Base-by-base conservation (phyloP, 64 coral and sea anemone genomes). In the Cladopsammia gracilis region DNA sequence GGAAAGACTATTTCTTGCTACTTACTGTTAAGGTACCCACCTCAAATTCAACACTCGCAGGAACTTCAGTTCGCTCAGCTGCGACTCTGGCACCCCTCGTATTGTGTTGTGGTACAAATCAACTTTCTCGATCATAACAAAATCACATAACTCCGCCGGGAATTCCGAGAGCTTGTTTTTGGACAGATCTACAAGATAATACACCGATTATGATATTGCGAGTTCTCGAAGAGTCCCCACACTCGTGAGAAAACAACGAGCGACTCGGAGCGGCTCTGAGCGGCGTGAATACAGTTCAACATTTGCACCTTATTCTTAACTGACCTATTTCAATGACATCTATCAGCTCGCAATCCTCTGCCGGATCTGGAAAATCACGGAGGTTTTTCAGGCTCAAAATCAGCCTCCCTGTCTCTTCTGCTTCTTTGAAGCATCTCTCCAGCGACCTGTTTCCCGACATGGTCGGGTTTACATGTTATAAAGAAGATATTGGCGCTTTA, bases 321-420 rank as follows among this genome's bases (percentile, higher is more conserved):
- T 73, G 70, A 99, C 98, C 98, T 91, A 92, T 92, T 99, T 99
- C 91, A 79, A 99, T 99, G 4, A 99, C 98, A 94, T 99, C 98
- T 19, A 99, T 99, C 4, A 99, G 94, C 48, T 99, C 98, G 82
- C 94, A 99, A 78, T 99, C 98, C 20, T 96, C 91, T 7, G 94
- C 72, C 3, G 87, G 90, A 77, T 96, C 94, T n/a, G 98, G 98
- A 64, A 96, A 99, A 91, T 99, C 98, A 62, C 95, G 87, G 48
- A 99, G 88, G 70, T 92, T 95, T 84, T 94, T 96, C 62, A 82
- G 51, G 73, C 95, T 79, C 12, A 99, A 93, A 61, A 79, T 70
- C n/a, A 99, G 79, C 49, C 76, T 82, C 64, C 98, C 98, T 23
- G 98, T 99, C 57, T 99, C 94, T 74, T 99, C 98, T 44, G 98